These are phyloP conservation scores for Grus americana DNA, from an alignment of 2,113 vertebrate species.

Conservation along the genomic window DNA sequence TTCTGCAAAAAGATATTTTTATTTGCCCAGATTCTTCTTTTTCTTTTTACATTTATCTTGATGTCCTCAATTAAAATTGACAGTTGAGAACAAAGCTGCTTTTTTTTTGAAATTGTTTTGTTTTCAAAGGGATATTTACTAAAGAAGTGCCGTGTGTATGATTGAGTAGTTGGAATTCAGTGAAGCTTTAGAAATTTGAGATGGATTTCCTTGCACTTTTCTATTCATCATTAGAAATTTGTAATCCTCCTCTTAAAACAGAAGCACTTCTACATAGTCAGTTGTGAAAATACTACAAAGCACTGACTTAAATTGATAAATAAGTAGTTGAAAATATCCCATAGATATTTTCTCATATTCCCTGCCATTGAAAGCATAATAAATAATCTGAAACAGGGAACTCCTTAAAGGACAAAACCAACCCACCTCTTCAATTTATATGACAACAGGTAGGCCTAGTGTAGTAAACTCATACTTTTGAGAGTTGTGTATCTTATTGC, in stretches of 20 bases:
- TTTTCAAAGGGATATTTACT: background rate
- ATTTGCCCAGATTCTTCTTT: background rate
- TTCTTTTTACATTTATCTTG: background rate
- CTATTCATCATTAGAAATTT: background rate
- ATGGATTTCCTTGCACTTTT: background rate
- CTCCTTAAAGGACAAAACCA: background rate
- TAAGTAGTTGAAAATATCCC: background rate
- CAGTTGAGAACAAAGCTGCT: background rate
- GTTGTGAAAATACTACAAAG: background rate
- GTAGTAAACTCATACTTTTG: background rate
- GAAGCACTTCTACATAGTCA: background rate
- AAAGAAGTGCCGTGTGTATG: background rate
- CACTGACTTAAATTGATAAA: background rate
- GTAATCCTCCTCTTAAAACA: background rate
- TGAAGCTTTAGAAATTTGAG: background rate
- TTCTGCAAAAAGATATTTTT: background rate
- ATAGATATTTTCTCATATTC: background rate
- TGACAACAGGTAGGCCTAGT: background rate
- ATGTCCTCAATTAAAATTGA: background rate
- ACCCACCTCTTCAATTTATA: background rate
- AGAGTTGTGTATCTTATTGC: background rate
- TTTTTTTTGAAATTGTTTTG: background rate
- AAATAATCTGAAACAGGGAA: background rate
- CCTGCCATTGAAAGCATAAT: background rate
- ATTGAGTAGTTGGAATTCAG: background rate